Conservation (phyloP, 1,140 invertebrate genomes). For the Bombus soroeensis region DNA sequence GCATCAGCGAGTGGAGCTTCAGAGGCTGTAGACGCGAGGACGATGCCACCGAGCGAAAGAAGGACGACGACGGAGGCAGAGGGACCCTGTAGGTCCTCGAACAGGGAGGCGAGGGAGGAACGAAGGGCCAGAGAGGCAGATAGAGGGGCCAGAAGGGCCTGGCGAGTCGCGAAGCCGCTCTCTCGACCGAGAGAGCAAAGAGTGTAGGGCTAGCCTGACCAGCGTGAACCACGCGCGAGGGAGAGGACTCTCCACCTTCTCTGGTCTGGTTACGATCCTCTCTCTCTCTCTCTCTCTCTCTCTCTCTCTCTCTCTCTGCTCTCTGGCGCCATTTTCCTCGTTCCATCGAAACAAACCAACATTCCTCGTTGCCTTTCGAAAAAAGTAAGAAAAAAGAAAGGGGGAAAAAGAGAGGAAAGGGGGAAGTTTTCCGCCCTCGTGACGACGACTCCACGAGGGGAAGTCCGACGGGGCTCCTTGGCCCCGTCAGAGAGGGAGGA, state of each 20-base stretch:
- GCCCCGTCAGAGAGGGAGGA: conserved; percentile 1
- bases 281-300: not conserved
- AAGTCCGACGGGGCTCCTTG: conserved; percentile 5
- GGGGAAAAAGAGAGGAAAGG: not conserved
- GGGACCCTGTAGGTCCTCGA: conserved; percentile 49
- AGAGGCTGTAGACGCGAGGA: conserved; percentile 65
- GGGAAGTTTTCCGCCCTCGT: conserved; percentile 29
- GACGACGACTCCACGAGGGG: not conserved
- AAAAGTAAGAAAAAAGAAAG: not conserved
- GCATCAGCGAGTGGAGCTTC: conserved; percentile 69
- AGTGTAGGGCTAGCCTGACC: conserved; percentile 40
- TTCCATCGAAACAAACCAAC: not conserved
- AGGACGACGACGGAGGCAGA: conserved; percentile 58
- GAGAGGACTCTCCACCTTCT: conserved; percentile 4
- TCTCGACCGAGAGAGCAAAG: not conserved
- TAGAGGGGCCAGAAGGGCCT: conserved; percentile 51
- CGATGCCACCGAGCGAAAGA: conserved; percentile 68
- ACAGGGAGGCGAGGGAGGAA: conserved; percentile 55
- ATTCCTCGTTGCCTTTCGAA: conserved; percentile 22
- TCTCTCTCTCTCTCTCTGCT: not conserved
- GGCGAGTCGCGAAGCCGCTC: conserved; percentile 39
- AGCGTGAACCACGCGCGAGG: conserved; percentile 27
- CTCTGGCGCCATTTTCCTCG: conserved; percentile 33
- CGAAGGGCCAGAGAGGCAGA: conserved; percentile 50
- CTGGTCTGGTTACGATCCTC: not conserved